phyloP scores from a whole-genome alignment of 2,888 invertebrate genomes.

The Petrolisthes manimaculis region DNA sequence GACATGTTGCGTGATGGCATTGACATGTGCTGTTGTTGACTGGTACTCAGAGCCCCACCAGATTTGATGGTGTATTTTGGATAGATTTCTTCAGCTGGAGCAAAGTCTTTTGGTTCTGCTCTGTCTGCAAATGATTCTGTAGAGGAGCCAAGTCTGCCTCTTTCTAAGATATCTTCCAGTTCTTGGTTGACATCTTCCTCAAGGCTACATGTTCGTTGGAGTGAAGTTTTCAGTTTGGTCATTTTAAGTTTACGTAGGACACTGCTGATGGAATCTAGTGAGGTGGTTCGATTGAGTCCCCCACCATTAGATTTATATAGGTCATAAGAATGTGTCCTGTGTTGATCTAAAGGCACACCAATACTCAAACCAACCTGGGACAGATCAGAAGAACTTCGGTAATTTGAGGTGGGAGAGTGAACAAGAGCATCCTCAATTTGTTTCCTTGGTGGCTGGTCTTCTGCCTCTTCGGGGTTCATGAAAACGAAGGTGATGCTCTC shows the following conservation, averaged over 20 bases:
- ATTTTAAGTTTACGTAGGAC: conserved; percentile 25
- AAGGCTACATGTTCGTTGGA: conserved; percentile 52
- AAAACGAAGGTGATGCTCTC: conserved; percentile 58
- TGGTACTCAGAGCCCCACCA: background rate
- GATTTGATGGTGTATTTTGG: background rate
- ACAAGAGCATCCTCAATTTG: background rate
- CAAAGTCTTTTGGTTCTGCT: background rate
- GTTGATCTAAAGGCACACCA: background rate
- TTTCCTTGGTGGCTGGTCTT: background rate
- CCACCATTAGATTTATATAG: conserved; percentile 42
- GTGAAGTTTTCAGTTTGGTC: conserved; percentile 15
- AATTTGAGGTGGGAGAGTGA: conserved; percentile 16
- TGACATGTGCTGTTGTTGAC: background rate
- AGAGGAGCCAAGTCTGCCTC: conserved; percentile 38
- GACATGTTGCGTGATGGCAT: too few relatives aligned
- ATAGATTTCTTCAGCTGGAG: background rate
- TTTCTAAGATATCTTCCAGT: conserved; percentile 46
- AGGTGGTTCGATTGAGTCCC: conserved; percentile 40
- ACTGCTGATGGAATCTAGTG: conserved; percentile 36
- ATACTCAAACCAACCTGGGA: conserved; percentile 41
- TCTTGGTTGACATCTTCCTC: conserved; percentile 48
- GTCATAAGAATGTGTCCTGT: conserved; percentile 37
- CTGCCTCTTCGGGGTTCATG: conserved; percentile 47
- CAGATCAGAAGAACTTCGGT: conserved; percentile 51
- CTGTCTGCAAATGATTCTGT: conserved; percentile 23